Evolutionary conservation across 92 coral and sea anemone species (phyloP), one percentile per base, ranked within the genome.

Genomic region (Epizoanthus ramosus): DNA sequence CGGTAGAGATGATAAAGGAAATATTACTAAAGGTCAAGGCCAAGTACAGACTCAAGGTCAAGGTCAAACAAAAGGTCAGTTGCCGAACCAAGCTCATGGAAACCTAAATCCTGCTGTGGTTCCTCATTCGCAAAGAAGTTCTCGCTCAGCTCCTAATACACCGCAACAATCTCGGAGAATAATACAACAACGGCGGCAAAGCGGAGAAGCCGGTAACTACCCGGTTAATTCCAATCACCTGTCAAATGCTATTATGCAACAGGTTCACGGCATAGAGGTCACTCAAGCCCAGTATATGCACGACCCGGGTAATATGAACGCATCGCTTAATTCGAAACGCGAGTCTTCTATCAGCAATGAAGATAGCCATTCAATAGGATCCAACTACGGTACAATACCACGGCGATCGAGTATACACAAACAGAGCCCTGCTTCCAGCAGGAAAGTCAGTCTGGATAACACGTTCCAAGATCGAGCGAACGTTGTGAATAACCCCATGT

Each of bases 361-460:
- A 18, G 82, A 43, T n/a, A 77, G 47, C 66, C 71, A 77, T 19
- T 63, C 70, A 17, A 24, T 53, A 14, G 4, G 59, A 23, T 61
- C 82, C 52, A 60, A 60, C 43, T 77, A 77, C 71, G 53, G 41
- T 12, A 61, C 82, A 7, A 61, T n/a, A 13, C 71, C 70, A 57
- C 41, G 57, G 22, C 82, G 60, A 8, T 2, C 58, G 45, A 43
- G 24, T 61, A 39, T 35, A 25, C 47, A 77, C 59, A 77, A 69
- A 63, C 82, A 77, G 12, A 77, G 82, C 25, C 82, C 82, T 41
- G 82, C 70, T 8, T 59, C 82, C 8, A 24, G 7, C 39, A 77
- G 57, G 31, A 63, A 43, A 59, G 5, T 37, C 22, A 77, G 39
- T 23, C 41, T 54, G n/a, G 82, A 77, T 24, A 57, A n/a, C 14